Evolutionary conservation across 1,140 invertebrate genomes (phyloP), one percentile per base, ranked within the genome.

Genomic region (Pseudoatta argentina): DNA sequence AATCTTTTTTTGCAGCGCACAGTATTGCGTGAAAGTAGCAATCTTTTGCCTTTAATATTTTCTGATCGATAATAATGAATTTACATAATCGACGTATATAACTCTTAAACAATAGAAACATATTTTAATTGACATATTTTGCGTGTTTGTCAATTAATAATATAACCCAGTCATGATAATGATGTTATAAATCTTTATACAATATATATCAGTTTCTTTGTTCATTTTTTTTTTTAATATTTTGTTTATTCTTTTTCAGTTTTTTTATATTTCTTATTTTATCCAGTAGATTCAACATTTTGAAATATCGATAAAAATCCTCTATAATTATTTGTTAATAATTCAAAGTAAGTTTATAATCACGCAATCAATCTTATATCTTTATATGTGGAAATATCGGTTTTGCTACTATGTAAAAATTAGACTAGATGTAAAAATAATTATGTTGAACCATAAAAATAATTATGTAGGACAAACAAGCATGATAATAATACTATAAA

Each of bases 1-100:
- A 81, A 81, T 81, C 64, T 44, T 78, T 78, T 72, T 82, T 82
- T 72, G 34, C 53, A 73, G 34, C 12, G 34, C 14, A 8, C 39
- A 53, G 53, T 14, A 24, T 53, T 51, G 55, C 3, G 21, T 39
- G 39, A 66, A 81, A 55, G 18, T 72, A 72, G 21, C 21, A 59
- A 48, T 59, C 44, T 71, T 82, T 73, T 73, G 53, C n/a, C n/a
- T 59, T 61, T 14, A 48, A 16, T n/a, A 59, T 34, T 57, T 82
- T 48, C 34, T 67, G 53, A 18, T 14, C 66, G 57, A 55, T 81
- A 59, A 61, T 2, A 44, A 6, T 39, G 21, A 82, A 30, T 73
- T 82, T 72, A 73, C 27, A 73, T 48, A 79, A 79, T 79, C 63
- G 18, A 24, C 30, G 10, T 78, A 44, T 44, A 44, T 48, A 21